Evolutionary conservation across 1,140 invertebrate species (phyloP), one percentile per base, ranked within the genome.

Genomic region (Calycopis cecrops): DNA sequence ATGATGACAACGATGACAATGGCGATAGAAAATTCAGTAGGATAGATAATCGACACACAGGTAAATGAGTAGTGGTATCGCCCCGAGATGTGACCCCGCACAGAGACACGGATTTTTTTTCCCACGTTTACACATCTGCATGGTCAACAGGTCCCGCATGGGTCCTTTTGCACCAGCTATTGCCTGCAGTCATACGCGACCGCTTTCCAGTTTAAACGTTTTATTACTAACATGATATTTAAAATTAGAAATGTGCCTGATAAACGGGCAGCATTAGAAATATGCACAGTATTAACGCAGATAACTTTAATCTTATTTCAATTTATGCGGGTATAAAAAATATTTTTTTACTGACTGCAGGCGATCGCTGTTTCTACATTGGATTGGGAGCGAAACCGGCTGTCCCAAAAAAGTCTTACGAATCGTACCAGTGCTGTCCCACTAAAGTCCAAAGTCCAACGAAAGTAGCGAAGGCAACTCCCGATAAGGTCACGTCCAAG

Each of bases 331-430:
- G 74, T 84, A 69, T 83, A 85, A 80, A 85, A 65, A 76, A 71
- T 67, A 77, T 70, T 79, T 87, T 85, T 88, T 89, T 89, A 88
- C 86, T 89, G 87, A 87, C 87, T 88, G 87, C 94, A 96, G 94
- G 94, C 93, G 94, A 95, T 93, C 94, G 94, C 93, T 96, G 94
- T 94, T 95, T 96, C 94, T 95, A 95, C 94, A 94, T 96, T 91
- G 94, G 94, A 90, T 92, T 96, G 91, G 94, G 93, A 89, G 93
- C 93, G 90, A 94, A 94, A 90, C 91, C 93, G 90, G 92, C 86
- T 79, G 90, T 92, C 88, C 93, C 93, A 85, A 92, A 91, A 88
- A 91, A 92, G 88, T 91, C 92, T 82, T 95, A 94, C 90, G 93
- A 94, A 92, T 93, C 94, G 73, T 96, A 94, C 91, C 94, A 95